Evolutionary conservation across 92 coral and sea anemone species (phyloP).

Genomic region (Zoanthus sociatus): DNA sequence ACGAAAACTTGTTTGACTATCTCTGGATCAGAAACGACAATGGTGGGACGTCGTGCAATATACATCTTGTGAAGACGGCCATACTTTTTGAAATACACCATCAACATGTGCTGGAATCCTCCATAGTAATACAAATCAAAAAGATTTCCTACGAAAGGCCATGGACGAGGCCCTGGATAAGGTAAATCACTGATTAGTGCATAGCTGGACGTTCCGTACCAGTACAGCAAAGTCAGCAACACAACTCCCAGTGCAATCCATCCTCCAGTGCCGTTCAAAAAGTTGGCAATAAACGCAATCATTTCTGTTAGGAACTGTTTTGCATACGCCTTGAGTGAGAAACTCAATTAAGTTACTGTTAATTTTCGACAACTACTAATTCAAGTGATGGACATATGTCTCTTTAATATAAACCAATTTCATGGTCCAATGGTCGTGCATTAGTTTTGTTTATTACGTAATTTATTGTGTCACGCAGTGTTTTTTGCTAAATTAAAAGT

Average conservation of each 20-base stretch:
- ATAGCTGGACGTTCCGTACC: slow-evolving; percentile 72
- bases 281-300: background rate
- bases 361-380: too few relatives aligned
- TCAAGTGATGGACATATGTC: too few relatives aligned
- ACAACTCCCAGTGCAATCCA: slow-evolving; percentile 37
- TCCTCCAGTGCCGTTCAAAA: slow-evolving; percentile 20
- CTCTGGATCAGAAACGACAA: slow-evolving; percentile 75
- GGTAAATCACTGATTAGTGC: slow-evolving; percentile 57
- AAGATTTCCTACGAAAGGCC: slow-evolving; percentile 84
- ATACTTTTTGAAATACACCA: slow-evolving; percentile 71
- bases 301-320: background rate
- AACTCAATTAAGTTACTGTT: too few relatives aligned
- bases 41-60: slow-evolving; percentile 62
- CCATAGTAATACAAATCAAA: slow-evolving; percentile 70
- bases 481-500: too few relatives aligned
- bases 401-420: too few relatives aligned
- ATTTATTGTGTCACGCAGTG: too few relatives aligned
- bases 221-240: slow-evolving; percentile 59
- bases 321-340: too few relatives aligned
- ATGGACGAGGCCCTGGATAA: slow-evolving; percentile 69
- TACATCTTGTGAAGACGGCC: slow-evolving; percentile 80
- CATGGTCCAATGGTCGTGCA: too few relatives aligned
- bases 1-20: slow-evolving; percentile 75
- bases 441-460: too few relatives aligned
- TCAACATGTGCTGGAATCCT: slow-evolving; percentile 75